Evolutionary conservation across 2,888 invertebrate genomes (phyloP).

Genomic region (Spilarctia lutea): DNA sequence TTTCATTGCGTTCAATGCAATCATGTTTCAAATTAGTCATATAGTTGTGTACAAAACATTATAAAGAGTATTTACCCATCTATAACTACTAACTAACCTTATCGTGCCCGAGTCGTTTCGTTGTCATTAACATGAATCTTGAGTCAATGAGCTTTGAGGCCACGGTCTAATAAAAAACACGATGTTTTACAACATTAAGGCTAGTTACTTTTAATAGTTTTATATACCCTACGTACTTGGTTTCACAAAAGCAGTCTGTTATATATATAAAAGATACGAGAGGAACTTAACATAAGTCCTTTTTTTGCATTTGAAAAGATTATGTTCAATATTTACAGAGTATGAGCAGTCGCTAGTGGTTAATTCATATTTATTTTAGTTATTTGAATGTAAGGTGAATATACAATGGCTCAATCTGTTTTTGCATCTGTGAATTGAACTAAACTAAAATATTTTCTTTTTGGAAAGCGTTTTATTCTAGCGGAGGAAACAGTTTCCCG

Average conservation of each 20-base stretch:
- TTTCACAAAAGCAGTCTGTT: neutral
- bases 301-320: neutral
- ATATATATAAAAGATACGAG: neutral
- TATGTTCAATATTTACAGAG: neutral
- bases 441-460: too few species aligned
- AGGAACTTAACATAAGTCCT: neutral
- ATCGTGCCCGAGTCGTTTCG: conserved; percentile 33
- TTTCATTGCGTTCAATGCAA: neutral
- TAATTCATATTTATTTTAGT: neutral
- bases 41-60: conserved; percentile 21
- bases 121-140: conserved; percentile 43
- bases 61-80: neutral
- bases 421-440: too few species aligned
- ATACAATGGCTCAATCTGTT: too few species aligned
- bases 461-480: too few species aligned
- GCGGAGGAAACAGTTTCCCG: too few species aligned
- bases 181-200: conserved; percentile 33
- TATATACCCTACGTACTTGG: neutral
- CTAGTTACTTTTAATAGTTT: conserved; percentile 13
- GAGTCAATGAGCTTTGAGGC: conserved; percentile 50
- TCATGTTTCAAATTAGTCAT: neutral
- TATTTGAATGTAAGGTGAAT: neutral
- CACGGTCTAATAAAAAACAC: conserved; percentile 54
- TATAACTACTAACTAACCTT: neutral
- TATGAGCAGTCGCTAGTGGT: neutral